Evolutionary conservation across 1,140 invertebrate species (phyloP), one percentile per base, ranked within the genome.

Genomic region (Drosophila pallidifrons): DNA sequence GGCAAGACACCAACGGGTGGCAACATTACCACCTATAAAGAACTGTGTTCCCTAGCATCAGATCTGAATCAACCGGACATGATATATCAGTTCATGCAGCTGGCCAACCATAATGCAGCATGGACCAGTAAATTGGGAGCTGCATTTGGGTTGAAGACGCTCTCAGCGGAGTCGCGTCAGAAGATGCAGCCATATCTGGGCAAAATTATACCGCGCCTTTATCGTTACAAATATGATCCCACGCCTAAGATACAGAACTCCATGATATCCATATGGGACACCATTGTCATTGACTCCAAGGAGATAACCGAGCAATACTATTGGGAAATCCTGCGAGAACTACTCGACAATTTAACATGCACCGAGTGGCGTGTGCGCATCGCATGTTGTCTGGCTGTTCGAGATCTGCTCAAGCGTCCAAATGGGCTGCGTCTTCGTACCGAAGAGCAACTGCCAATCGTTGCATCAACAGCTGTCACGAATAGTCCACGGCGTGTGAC

Each of bases 41-140:
- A 99, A 93, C 94, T 99, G 3, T 99, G 98, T 93, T 96, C 97
- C 0, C 93, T 99, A 10, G 98, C 98, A 1, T 97, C 97, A 4
- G 98, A 99, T 93, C 93, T 99, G 35, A 98, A 99, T 90, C 97
- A 99, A 91, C 98, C 98, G 0, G 98, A 99, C 92, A 94, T 99
- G 47, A 95, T 99, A 69, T 99, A 99, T 93, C 97, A 98, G 93
- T 99, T 99, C 91, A 97, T 99, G 96, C 96, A 98, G 92, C 93
- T 99, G 64, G 98, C 98, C 3, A 98, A 98, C 94, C 96, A 99
- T 86, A 98, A 99, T 93, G 96, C 97, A 3, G 94, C 97, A 20
- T 99, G 98, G 98, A 98, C 97, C 82, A 98, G 97, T 1, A 98
- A 97, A 93, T 95, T 96, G 94, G 98, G 98, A 32, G 97, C 98